Evolutionary conservation across 2,888 invertebrate species (phyloP), one percentile per base, ranked within the genome.

Genomic region (Amiota communis): DNA sequence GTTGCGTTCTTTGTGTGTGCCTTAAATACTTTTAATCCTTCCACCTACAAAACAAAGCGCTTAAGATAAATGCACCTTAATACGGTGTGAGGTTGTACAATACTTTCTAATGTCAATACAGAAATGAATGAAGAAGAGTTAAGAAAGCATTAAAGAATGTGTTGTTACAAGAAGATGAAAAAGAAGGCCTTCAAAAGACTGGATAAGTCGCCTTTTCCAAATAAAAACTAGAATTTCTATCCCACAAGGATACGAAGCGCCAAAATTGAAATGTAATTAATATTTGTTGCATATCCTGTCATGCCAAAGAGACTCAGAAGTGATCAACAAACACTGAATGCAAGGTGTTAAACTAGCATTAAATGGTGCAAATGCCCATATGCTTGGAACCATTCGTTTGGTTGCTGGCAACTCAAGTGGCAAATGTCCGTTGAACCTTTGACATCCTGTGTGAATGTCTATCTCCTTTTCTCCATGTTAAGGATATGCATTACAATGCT

Each of bases 21-120:
- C 12, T 56, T 71, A 56, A 71, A 71, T 71, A 51, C 71, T 53
- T 15, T 36, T 71, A 71, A 71, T 67, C 69, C 69, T 71, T 64
- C 74, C 71, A 74, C 65, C 72, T 64, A 74, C 81, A 74, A 79
- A 78, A 80, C 79, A 81, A 79, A 78, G 76, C 75, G 79, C 72
- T 78, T 76, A 73, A 69, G 61, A 76, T 75, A 36, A 36, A 36
- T 6, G 36, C 80, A 76, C 79, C 79, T 78, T 79, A 80, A 53
- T 15, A 36, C 15, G 6, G 46, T 63, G 15, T 48, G 8, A 47
- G 6, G 11, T 11, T 48, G 48, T 65, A 36, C 36, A 36, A 36
- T 36, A 6, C 36, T 36, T 36, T 36, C 36, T 36, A 36, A 53
- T 68, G 67, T 68, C 51, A 68, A 68, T 65, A 36, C 2, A 36